A percentile compares a stretch with the other conserved stretches of the same genome.
Conservation (phyloP, 2,113 vertebrate genomes). For the Drymodes brunneopygia region DNA sequence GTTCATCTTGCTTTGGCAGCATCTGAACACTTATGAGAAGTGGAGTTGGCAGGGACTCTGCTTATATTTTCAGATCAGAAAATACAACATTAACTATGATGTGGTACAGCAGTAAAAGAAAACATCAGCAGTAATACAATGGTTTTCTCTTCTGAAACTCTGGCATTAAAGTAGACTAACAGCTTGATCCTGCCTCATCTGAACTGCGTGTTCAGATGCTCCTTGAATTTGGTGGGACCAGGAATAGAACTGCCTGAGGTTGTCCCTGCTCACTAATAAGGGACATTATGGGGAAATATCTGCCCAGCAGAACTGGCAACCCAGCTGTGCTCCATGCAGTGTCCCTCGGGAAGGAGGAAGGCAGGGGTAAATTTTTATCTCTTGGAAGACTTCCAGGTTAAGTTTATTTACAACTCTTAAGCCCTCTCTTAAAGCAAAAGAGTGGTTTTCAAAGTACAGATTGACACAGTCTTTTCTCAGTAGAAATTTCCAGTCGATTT, state of each 20-base stretch:
- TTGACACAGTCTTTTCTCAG: neutral
- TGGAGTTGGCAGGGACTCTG: neutral
- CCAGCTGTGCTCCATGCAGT: neutral
- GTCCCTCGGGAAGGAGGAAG: neutral
- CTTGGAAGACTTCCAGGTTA: neutral
- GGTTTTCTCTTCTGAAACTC: neutral
- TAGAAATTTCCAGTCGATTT: neutral
- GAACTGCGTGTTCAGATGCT: neutral
- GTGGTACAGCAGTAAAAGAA: neutral
- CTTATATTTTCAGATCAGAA: neutral
- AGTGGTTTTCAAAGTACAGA: neutral
- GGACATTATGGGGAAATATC: neutral
- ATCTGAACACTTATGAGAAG: neutral
- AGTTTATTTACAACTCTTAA: neutral
- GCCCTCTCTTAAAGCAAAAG: neutral
- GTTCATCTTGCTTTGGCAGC: conserved; percentile 29
- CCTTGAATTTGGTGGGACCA: neutral
- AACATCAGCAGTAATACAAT: neutral
- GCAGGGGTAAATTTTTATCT: neutral
- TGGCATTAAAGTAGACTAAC: neutral
- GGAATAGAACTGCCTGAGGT: neutral
- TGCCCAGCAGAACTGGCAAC: neutral
- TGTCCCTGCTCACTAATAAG: neutral
- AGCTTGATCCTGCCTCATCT: neutral
- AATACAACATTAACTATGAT: neutral